Percentiles rank a stretch among this genome's conserved stretches.
These are phyloP conservation scores for Oxyruncus cristatus DNA, from an alignment of 2,113 vertebrate species.

Conservation along the genomic window DNA sequence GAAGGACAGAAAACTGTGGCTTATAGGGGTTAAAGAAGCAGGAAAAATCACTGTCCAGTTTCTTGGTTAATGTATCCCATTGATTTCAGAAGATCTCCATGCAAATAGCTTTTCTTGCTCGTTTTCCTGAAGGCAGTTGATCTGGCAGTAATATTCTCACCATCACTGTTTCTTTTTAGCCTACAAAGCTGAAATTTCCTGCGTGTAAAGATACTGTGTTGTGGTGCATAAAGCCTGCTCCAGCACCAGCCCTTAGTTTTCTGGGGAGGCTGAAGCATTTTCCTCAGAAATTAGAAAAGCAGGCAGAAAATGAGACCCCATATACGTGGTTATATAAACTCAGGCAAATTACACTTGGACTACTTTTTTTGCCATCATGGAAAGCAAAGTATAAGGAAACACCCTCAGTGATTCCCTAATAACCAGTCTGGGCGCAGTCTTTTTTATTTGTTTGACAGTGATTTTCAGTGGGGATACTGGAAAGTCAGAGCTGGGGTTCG, in stretches of 20 bases:
- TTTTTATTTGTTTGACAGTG: neutral
- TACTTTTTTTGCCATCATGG: neutral
- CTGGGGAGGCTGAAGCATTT: neutral
- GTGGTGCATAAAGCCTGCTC: neutral
- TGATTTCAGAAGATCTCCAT: neutral
- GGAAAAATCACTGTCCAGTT: neutral
- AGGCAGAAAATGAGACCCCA: neutral
- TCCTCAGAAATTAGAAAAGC: neutral
- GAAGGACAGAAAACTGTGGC: neutral
- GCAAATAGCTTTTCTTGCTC: neutral
- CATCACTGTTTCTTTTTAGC: neutral
- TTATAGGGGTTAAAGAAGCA: neutral
- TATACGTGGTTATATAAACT: neutral
- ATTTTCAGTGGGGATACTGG: neutral
- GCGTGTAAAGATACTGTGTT: fast-evolving
- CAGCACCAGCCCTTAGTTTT: neutral
- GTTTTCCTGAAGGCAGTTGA: neutral
- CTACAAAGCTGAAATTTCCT: neutral
- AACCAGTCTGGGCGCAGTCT: neutral
- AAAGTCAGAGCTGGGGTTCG: neutral
- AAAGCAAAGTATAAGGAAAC: neutral
- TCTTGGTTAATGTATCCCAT: neutral
- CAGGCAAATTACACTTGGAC: neutral
- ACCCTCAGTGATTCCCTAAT: neutral
- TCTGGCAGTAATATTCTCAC: neutral